phyloP scores from a whole-genome alignment of 2,113 vertebrate species.

The Sturnira hondurensis region DNA sequence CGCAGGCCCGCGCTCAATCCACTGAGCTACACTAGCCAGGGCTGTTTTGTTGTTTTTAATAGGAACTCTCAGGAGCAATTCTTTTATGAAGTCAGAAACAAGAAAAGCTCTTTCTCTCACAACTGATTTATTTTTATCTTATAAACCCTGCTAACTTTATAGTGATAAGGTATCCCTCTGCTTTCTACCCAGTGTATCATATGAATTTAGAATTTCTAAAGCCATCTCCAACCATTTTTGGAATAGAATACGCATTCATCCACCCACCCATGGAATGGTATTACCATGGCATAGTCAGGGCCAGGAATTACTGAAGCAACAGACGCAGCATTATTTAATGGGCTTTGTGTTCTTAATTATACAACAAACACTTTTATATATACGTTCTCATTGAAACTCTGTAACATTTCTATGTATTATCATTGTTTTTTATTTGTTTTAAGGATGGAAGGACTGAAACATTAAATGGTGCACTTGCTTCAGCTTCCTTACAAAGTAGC shows the following conservation, averaged over 20 bases:
- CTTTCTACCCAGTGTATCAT: neutral
- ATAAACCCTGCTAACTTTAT: neutral
- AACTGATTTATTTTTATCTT: neutral
- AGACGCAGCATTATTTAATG: neutral
- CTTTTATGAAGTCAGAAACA: neutral
- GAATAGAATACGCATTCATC: neutral
- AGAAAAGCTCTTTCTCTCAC: neutral
- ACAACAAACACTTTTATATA: neutral
- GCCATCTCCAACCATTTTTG: neutral
- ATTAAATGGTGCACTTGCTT: neutral
- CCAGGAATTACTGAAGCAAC: neutral
- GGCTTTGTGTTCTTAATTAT: neutral
- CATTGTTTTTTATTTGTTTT: neutral
- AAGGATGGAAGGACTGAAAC: neutral
- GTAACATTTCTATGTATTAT: neutral
- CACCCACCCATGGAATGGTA: neutral
- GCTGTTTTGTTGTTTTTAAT: neutral
- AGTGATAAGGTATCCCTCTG: neutral
- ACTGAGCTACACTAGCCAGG: no score
- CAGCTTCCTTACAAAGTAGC: neutral
- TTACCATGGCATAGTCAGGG: neutral
- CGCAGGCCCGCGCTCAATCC: no score
- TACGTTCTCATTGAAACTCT: neutral
- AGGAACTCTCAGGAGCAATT: neutral
- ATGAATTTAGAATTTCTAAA: neutral